Base-by-base conservation (phyloP, 2,113 vertebrate species). In the Struthio camelus region DNA sequence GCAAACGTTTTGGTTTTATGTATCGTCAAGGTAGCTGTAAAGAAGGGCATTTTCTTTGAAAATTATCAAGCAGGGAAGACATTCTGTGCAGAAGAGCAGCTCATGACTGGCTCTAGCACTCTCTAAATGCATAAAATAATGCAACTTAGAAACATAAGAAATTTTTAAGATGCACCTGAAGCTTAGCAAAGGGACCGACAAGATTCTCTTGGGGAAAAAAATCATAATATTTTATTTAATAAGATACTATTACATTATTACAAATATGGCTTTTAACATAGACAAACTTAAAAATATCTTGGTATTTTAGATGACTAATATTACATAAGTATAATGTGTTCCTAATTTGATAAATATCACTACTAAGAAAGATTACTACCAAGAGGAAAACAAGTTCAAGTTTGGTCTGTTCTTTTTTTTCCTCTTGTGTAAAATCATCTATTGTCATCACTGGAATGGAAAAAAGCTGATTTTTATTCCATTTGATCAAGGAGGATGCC, bases 81-180 rank as follows among this genome's bases (percentile, higher is more conserved):
- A 66, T 83, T 87, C 40, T 59, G 38, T 56, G 59, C 81, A 78
- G 84, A 85, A 84, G 11, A 90, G 38, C 23, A 2, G 8, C 67
- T 91, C 90, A 24, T 42, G 71, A 64, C 67, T 94, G 79, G n/a
- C 67, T 80, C 51, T 58, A 71, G 59, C 64, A 51, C 67, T 89
- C 87, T 23, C 40, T 19, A 93, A 93, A 89, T 28, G 81, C 27
- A 70, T 24, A 70, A 15, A 64, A 66, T 64, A 88, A 78, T 27
- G 66, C 54, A 78, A 48, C 71, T 75, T 79, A 40, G 91, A 93
- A 94, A 93, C 12, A 10, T 59, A 94, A 93, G 67, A 59, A 59
- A 86, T 90, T 95, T 96, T 93, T 88, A 94, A 88, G 85, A 86
- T 71, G 59, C 67, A 36, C 50, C 24, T 90, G 87, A 77, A 96